phyloP scores from a whole-genome alignment of 2,113 vertebrate species.

The Cebidichthys violaceus region DNA sequence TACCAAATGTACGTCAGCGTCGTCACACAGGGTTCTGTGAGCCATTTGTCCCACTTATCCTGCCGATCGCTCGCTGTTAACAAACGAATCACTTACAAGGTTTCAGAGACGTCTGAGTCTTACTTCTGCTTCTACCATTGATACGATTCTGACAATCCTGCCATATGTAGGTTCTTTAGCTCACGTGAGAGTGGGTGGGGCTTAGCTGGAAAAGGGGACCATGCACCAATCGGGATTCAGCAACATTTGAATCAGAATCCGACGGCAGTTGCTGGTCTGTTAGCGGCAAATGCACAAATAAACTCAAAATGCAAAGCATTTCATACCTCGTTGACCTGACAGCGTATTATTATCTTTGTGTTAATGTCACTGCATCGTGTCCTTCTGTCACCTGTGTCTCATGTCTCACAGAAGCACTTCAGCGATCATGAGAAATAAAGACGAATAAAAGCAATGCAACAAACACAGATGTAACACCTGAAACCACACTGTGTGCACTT shows the following conservation, averaged over 20 bases:
- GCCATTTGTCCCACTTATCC: slow-evolving; percentile 56
- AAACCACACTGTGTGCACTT: neutral
- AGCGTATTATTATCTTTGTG: too few relatives aligned
- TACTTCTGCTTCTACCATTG: neutral
- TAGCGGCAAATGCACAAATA: too few relatives aligned
- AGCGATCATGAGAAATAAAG: too few relatives aligned
- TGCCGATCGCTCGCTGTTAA: neutral
- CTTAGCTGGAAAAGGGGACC: neutral
- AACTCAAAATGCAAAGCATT: too few relatives aligned
- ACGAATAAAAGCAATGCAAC: too few relatives aligned
- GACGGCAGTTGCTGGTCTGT: neutral
- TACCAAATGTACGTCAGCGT: slow-evolving; percentile 58
- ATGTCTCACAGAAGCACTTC: too few relatives aligned
- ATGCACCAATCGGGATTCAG: neutral
- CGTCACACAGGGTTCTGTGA: slow-evolving; percentile 46
- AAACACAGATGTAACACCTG: neutral
- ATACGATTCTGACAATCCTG: neutral
- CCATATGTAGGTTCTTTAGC: neutral
- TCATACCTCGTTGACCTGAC: too few relatives aligned
- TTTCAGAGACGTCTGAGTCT: neutral
- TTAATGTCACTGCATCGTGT: too few relatives aligned
- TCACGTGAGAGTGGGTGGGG: neutral
- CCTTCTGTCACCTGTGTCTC: too few relatives aligned
- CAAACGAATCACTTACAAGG: slow-evolving; percentile 41
- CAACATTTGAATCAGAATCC: neutral